phyloP scores from a whole-genome alignment of 2,113 vertebrate species.

The Apodemus sylvaticus region DNA sequence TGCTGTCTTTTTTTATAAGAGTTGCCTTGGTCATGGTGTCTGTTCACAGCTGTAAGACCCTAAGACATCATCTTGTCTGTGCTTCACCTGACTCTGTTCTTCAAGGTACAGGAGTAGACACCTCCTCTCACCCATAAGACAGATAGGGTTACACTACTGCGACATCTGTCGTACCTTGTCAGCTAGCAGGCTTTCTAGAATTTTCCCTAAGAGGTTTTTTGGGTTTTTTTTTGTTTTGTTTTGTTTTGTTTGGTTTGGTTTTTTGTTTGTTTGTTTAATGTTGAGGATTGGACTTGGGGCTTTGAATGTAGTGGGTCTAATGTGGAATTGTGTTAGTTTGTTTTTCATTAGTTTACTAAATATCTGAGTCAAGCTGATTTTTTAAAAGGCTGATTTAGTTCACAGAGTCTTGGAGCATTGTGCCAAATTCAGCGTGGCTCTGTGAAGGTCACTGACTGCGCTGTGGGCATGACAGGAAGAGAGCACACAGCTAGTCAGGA shows the following conservation, averaged over 20 bases:
- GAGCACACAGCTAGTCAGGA: background rate
- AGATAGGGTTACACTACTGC: background rate
- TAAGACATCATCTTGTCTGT: background rate
- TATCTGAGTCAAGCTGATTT: background rate
- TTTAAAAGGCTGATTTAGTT: background rate
- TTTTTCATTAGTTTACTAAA: background rate
- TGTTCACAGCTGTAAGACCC: too few relatives aligned
- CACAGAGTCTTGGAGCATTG: background rate
- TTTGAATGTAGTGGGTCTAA: background rate
- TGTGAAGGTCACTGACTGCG: background rate
- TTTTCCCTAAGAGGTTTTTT: background rate
- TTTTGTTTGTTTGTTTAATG: background rate
- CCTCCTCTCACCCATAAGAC: background rate
- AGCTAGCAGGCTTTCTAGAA: slow-evolving; percentile 5
- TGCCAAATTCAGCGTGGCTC: background rate
- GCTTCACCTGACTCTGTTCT: background rate
- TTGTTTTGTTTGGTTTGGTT: too few relatives aligned
- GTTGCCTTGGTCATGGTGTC: too few relatives aligned
- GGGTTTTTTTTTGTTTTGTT: background rate
- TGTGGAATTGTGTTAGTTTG: background rate
- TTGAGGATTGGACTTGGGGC: background rate
- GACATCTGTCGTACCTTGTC: background rate
- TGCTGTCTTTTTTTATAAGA: too few relatives aligned
- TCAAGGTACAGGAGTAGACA: background rate
- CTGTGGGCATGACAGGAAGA: background rate